A percentile compares a stretch with the other conserved stretches of the same genome.
Evolutionary conservation across 2,797 vertebrate species (phyloP).

Genomic region (Cyprinodon diabolis): DNA sequence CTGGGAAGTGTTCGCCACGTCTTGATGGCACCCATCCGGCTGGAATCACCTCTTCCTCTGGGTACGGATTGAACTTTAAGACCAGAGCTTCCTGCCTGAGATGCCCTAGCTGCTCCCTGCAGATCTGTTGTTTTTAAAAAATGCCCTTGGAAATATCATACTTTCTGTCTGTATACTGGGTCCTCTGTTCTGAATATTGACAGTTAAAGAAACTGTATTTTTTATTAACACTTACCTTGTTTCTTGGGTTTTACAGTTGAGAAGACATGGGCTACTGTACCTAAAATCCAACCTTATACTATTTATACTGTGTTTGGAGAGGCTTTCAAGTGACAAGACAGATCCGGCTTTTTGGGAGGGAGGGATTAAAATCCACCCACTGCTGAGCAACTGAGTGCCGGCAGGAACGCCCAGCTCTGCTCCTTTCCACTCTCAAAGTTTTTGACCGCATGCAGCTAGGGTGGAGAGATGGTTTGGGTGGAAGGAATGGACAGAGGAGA

Average conservation of each 20-base stretch:
- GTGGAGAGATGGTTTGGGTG: conserved; percentile 41
- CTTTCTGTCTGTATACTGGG: too few relatives aligned
- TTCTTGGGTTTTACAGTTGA: conserved; percentile 29
- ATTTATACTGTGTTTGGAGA: conserved; percentile 68
- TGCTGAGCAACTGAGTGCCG: conserved; percentile 29
- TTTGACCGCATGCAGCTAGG: conserved; percentile 58
- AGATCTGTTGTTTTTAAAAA: too few relatives aligned
- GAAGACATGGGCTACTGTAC: conserved; percentile 58
- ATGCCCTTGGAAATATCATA: too few relatives aligned
- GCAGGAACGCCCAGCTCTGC: conserved; percentile 39
- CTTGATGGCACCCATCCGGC: too few relatives aligned
- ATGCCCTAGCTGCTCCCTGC: too few relatives aligned
- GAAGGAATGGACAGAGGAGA: conserved; percentile 37
- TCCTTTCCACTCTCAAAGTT: conserved; percentile 44
- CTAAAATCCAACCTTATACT: conserved; percentile 65
- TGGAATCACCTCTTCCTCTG: too few relatives aligned
- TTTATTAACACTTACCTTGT: conserved; percentile 17
- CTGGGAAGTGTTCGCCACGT: too few relatives aligned
- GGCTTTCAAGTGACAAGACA: conserved; percentile 60
- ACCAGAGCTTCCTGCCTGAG: too few relatives aligned
- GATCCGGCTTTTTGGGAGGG: conserved; percentile 45
- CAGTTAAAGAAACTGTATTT: conserved; percentile 9
- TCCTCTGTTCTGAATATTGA: too few relatives aligned
- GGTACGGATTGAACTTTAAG: too few relatives aligned
- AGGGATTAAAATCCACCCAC: conserved; percentile 53